Evolutionary conservation across 2,113 vertebrate species (phyloP), one percentile per base, ranked within the genome.

Genomic region (Ptyas mucosa): DNA sequence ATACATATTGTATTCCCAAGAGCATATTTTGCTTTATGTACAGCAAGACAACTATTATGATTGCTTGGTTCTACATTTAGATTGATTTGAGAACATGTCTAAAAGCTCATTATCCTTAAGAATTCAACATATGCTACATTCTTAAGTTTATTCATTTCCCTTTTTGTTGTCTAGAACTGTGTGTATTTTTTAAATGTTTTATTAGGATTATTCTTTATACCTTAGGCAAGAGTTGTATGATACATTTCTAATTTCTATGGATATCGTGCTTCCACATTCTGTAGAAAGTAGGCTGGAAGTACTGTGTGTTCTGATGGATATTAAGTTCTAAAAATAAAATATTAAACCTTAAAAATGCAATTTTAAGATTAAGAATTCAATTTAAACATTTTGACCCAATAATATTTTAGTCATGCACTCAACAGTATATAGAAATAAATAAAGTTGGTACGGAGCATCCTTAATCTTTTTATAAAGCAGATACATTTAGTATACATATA

Each of bases 151-250:
- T 85, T 51, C 29, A 52, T 57, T 89, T 81, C 3, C 61, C 69
- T 46, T 21, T 49, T 75, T 54, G 7, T 8, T 69, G 26, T 46
- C 23, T 18, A 87, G 46, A 61, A 3, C 46, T 90, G 3, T 90
- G 21, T 88, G 6, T 93, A 18, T 92, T 29, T 53, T 94, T 51
- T 21, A n/a, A 8, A 12, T n/a, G 5, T 46, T 85, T 88, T 93
- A 93, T 12, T 0, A 52, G 51, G 61, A 69, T 92, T 55, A 51
- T 93, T 54, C n/a, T 93, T 92, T 39, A 75, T 95, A 92, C 21
- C 34, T 23, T 92, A 95, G 93, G 90, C 87, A 93, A 94, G 12
- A 94, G 57, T 54, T 90, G 10, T 89, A 5, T 93, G 94, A 95
- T 95, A 94, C 89, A 95, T 92, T 87, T 93, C 58, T 39, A 26